Base-by-base conservation (phyloP, 1,140 invertebrate genomes). In the Ylistrum balloti region DNA sequence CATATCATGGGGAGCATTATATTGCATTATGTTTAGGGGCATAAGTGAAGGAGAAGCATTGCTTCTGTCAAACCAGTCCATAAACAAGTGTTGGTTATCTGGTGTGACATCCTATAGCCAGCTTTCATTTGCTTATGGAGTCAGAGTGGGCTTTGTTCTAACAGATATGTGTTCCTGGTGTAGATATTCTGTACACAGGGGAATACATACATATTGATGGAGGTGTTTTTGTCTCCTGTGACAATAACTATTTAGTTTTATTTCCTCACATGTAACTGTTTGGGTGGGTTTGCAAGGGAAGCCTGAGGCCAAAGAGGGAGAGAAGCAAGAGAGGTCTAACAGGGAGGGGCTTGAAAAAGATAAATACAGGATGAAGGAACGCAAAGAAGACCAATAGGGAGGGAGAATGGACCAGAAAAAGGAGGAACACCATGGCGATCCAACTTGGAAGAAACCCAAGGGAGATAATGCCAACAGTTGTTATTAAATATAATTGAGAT, bases 31-130 rank as follows among this genome's bases (percentile, higher is more conserved):
- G n/a, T 74, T 9, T 28, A 74, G 56, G 41, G 22, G 56, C 28
- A 74, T 28, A 28, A n/a, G 56, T 74, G 56, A 28, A 74, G 56
- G 56, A 74, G 56, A 74, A 74, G n/a, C 28, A 74, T 74, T 74
- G n/a, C 56, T 74, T 74, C 56, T 74, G 56, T 74, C 56, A 74
- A 74, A 74, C 1, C 0, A 3, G 56, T 2, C n/a, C 56, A 28
- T 74, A 74, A 74, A 28, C 56, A 28, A 74, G 56, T 74, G 56
- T 74, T 74, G 28, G 20, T 74, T 74, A 74, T 74, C 56, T 28
- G 5, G 1, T 74, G 56, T 74, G 22, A 74, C 56, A 45, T 45
- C 41, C 41, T 3, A 74, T 74, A 28, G 22, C 22, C 56, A 28
- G 22, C 56, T 74, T 74, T 74, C 56, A 74, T 74, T 74, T 28